These are phyloP conservation scores for Pipistrellus nathusii DNA, from an alignment of 2,797 vertebrate genomes.

Conservation along the genomic window DNA sequence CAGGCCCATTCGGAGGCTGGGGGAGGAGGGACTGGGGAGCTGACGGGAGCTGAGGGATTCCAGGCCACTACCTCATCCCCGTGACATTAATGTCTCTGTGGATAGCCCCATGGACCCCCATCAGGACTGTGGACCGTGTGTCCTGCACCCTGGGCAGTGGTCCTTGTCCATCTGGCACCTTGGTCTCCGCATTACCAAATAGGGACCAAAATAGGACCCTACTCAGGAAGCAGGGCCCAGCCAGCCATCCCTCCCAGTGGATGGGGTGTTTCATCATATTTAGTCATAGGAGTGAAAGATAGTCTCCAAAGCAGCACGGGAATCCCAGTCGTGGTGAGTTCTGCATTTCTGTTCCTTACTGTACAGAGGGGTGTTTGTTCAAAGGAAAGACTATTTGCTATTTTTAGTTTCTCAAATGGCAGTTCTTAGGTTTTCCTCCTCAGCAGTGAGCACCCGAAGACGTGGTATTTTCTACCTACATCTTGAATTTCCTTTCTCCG, in stretches of 20 bases:
- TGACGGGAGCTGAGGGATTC: not conserved
- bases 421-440: not conserved
- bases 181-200: not conserved
- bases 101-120: not conserved
- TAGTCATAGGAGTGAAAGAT: not conserved
- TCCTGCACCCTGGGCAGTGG: not conserved
- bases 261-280: not conserved
- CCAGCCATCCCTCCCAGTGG: not conserved
- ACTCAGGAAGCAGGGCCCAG: not conserved
- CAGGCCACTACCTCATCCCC: too few species aligned
- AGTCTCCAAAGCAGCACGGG: not conserved
- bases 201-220: not conserved
- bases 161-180: too few species aligned
- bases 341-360: not conserved
- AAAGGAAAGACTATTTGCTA: not conserved
- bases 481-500: not conserved
- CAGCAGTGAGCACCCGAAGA: not conserved
- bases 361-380: not conserved
- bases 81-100: not conserved
- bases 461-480: not conserved
- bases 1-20: too few species aligned
- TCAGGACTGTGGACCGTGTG: not conserved
- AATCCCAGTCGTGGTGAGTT: not conserved
- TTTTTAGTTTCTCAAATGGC: not conserved
- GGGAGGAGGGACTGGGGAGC: not conserved